phyloP scores from a whole-genome alignment of 1,140 invertebrate genomes.

The Calephelis virginiensis region DNA sequence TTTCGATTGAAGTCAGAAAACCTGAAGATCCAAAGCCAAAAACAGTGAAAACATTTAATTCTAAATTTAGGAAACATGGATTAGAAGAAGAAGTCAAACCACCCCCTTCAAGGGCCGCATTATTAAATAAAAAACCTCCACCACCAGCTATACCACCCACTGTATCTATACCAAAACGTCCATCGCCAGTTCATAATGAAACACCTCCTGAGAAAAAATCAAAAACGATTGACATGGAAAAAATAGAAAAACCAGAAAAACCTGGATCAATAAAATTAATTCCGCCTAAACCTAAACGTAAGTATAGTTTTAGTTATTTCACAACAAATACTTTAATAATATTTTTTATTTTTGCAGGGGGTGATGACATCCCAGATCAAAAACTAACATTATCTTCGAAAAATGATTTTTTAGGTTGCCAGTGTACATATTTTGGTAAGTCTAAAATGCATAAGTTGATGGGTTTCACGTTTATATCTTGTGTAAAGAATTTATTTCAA shows the following conservation, averaged over 20 bases:
- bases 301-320: constrained; percentile 77
- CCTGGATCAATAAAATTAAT: constrained; percentile 91
- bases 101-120: constrained; percentile 81
- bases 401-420: constrained; percentile 8
- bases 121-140: constrained; percentile 80
- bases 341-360: constrained; percentile 66
- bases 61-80: constrained; percentile 91
- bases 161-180: constrained; percentile 79
- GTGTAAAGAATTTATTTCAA: constrained; percentile 66
- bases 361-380: constrained; percentile 30
- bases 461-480: constrained; percentile 44
- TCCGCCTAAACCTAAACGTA: constrained; percentile 92
- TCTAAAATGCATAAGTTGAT: constrained; percentile 72
- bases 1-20: constrained; percentile 88
- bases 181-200: constrained; percentile 80
- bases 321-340: constrained; percentile 44
- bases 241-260: constrained; percentile 57
- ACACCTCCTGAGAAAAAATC: constrained; percentile 87
- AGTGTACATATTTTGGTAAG: constrained; percentile 55
- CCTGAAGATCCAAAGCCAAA: constrained; percentile 84
- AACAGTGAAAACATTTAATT: constrained; percentile 93
- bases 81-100: constrained; percentile 90
- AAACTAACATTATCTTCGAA: constrained; percentile 17
- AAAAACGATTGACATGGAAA: constrained; percentile 81
- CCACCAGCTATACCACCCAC: constrained; percentile 73